Percentiles rank a stretch among this genome's conserved stretches.
phyloP scores from a whole-genome alignment of 64 coral and sea anemone genomes.

The Stylophora pistillata region DNA sequence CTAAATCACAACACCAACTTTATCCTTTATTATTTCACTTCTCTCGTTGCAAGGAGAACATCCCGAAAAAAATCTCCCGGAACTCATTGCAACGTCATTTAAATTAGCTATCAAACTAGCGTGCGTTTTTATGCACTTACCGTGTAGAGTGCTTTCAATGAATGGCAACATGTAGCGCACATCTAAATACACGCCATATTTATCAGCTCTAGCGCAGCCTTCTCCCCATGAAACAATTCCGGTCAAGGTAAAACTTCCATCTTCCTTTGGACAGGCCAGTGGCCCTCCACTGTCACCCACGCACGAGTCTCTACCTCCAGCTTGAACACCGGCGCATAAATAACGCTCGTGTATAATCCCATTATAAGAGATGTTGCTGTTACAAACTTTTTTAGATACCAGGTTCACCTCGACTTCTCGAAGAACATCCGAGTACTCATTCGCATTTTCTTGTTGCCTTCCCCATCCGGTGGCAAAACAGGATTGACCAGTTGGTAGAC shows the following conservation, averaged over 20 bases:
- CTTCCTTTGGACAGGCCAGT: slow-evolving; percentile 71
- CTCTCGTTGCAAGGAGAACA: too few species aligned
- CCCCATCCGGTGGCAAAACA: slow-evolving; percentile 97
- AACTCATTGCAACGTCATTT: too few species aligned
- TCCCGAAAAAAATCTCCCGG: too few species aligned
- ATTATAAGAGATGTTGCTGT: slow-evolving; percentile 73
- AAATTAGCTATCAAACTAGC: neutral
- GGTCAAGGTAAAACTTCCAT: slow-evolving; percentile 76
- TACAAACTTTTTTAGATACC: slow-evolving; percentile 69
- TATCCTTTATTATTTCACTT: too few species aligned
- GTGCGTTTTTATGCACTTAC: slow-evolving; percentile 48
- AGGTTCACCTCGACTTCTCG: slow-evolving; percentile 65
- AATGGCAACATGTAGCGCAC: slow-evolving; percentile 82
- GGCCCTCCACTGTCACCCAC: slow-evolving; percentile 74
- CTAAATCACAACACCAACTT: too few species aligned
- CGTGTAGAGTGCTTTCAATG: slow-evolving; percentile 40
- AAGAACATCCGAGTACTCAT: slow-evolving; percentile 67
- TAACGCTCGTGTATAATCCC: slow-evolving; percentile 61
- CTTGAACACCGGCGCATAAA: slow-evolving; percentile 70
- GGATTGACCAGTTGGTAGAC: slow-evolving; percentile 41
- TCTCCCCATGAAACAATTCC: slow-evolving; percentile 91
- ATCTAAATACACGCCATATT: slow-evolving; percentile 93
- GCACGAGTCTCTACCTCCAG: slow-evolving; percentile 64
- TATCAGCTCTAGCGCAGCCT: slow-evolving; percentile 85
- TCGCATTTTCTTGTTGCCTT: slow-evolving; percentile 43